Evolutionary conservation across 2,888 invertebrate species (phyloP).

Genomic region (Linnaemya tessellans): DNA sequence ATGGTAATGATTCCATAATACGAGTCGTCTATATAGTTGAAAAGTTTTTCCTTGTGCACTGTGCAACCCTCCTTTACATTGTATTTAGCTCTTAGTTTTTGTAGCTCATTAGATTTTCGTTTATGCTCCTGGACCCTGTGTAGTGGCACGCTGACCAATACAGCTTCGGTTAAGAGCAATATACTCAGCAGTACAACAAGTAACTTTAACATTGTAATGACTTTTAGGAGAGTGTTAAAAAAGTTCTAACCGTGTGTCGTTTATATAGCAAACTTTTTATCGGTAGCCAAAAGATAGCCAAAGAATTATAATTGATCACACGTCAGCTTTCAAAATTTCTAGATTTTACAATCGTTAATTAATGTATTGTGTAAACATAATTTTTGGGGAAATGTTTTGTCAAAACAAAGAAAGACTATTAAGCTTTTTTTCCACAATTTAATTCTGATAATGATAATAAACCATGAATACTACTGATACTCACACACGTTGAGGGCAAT

Average conservation of each 20-base stretch:
- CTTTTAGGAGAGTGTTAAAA: neutral
- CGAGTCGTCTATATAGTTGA: conserved; percentile 75
- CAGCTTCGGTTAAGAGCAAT: conserved; percentile 59
- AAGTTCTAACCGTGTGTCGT: neutral
- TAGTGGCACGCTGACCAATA: conserved; percentile 56
- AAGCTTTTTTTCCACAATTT: no score
- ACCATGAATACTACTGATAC: no score
- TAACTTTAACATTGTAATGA: conserved; percentile 82
- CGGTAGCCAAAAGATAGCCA: neutral
- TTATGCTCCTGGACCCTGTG: conserved; percentile 34
- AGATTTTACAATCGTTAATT: no score
- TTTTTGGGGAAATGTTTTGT: no score
- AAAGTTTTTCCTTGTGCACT: conserved; percentile 59
- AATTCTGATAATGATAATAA: no score
- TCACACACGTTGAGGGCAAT: no score
- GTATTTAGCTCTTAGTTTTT: conserved; percentile 68
- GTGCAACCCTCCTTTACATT: conserved; percentile 1
- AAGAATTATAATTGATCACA: neutral
- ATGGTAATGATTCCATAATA: conserved; percentile 86
- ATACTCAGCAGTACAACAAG: conserved; percentile 23
- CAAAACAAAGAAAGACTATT: no score
- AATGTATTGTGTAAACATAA: no score
- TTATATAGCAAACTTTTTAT: conserved; percentile 30
- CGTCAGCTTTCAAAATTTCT: neutral
- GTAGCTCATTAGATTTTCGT: conserved; percentile 42